A percentile compares a stretch with the other conserved stretches of the same genome.
Conservation (phyloP, 2,888 invertebrate species). For the Athetis lepigone region DNA sequence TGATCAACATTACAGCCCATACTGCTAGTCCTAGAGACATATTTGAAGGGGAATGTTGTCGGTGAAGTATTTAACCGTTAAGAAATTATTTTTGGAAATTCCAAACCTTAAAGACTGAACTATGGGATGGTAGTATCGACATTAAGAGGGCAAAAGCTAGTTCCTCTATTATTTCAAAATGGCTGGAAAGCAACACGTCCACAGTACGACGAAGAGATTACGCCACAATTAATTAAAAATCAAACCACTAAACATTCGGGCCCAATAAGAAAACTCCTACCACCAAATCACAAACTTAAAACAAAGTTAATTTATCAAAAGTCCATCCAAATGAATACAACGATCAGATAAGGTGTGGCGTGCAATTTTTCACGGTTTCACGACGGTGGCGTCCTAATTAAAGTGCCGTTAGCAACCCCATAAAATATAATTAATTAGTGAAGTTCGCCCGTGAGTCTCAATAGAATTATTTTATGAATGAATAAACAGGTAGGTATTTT, state of each 20-base stretch:
- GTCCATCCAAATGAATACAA: constrained; percentile 43
- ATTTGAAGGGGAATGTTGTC: no score
- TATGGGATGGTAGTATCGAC: no score
- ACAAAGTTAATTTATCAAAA: constrained; percentile 55
- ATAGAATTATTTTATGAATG: constrained; percentile 64
- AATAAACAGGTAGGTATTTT: constrained; percentile 56
- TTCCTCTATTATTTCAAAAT: no score
- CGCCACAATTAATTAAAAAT: no score
- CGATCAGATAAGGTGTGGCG: constrained; percentile 51
- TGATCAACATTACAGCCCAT: no score
- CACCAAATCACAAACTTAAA: constrained; percentile 10
- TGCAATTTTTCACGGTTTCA: constrained; percentile 57
- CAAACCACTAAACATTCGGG: neutral
- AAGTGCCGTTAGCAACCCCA: constrained; percentile 66
- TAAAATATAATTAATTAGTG: constrained; percentile 67
- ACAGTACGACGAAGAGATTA: no score
- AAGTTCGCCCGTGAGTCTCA: constrained; percentile 58
- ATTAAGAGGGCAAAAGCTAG: no score
- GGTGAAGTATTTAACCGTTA: no score
- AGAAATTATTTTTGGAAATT: no score
- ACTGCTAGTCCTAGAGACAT: no score
- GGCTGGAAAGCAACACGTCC: no score
- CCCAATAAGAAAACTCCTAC: constrained; percentile 9
- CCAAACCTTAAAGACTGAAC: no score
- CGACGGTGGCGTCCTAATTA: constrained; percentile 55